Conservation (phyloP, 1,140 invertebrate genomes). For the Apolygus lucorum region DNA sequence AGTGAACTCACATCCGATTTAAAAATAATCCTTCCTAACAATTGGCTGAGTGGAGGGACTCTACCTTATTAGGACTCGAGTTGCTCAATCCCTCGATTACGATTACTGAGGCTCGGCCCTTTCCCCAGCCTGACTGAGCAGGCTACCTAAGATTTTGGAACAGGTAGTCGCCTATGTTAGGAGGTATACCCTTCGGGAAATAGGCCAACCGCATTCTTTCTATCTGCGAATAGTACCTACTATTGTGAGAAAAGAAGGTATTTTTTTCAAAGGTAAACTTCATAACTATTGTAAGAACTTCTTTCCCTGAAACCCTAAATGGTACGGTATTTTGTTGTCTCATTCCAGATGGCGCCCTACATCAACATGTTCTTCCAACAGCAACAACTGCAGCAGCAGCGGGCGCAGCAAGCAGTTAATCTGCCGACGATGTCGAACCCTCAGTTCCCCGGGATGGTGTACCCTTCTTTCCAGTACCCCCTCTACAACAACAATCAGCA, state of each 20-base stretch:
- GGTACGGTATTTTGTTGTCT: neutral
- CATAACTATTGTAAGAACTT: neutral
- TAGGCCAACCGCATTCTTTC: too few species aligned
- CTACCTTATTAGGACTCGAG: too few species aligned
- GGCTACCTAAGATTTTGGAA: too few species aligned
- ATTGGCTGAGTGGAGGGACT: too few species aligned
- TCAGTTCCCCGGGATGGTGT: neutral
- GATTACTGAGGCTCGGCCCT: too few species aligned
- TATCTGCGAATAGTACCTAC: too few species aligned
- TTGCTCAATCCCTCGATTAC: too few species aligned
- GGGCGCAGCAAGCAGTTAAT: neutral
- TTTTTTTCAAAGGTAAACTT: neutral
- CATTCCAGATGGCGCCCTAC: neutral
- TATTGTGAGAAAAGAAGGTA: too few species aligned
- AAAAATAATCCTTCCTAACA: too few species aligned
- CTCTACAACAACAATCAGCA: neutral
- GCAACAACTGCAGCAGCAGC: neutral
- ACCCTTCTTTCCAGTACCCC: neutral
- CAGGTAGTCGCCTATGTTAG: neutral
- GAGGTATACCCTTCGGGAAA: neutral
- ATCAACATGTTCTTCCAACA: neutral
- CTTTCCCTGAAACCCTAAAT: neutral
- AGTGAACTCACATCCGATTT: too few species aligned
- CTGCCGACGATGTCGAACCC: neutral
- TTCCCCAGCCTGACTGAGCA: too few species aligned